A percentile compares a stretch with the other conserved stretches of the same genome.
phyloP scores from a whole-genome alignment of 2,113 vertebrate genomes.

The Corythornis cristatus region DNA sequence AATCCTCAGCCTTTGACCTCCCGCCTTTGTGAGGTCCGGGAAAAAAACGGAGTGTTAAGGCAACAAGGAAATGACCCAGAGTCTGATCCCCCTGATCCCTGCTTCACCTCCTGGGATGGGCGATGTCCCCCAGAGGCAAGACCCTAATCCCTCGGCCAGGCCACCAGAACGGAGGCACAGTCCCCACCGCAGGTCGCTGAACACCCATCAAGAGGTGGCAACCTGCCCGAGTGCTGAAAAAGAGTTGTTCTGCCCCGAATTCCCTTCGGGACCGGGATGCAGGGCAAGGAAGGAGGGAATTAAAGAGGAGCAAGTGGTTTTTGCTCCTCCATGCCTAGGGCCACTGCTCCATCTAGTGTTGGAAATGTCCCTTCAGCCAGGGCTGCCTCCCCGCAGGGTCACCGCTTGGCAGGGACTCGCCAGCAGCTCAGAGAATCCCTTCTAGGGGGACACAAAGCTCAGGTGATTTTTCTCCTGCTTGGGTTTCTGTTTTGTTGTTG shows the following conservation, averaged over 20 bases:
- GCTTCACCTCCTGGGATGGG: background rate
- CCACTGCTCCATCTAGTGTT: constrained; percentile 69
- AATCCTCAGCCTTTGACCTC: constrained; percentile 54
- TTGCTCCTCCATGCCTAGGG: background rate
- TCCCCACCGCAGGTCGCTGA: accelerated
- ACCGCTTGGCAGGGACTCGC: background rate
- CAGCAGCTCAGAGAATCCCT: accelerated
- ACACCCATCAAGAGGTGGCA: background rate
- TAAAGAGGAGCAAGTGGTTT: accelerated
- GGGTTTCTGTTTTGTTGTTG: too few species aligned
- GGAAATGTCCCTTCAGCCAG: background rate
- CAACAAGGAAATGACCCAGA: constrained; percentile 51
- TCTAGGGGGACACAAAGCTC: background rate
- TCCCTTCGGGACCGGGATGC: accelerated
- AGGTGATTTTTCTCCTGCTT: background rate
- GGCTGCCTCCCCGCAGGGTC: background rate
- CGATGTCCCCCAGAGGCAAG: background rate
- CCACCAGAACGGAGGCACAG: accelerated
- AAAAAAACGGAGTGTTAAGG: background rate
- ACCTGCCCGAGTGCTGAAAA: background rate
- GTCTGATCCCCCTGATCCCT: constrained; percentile 39
- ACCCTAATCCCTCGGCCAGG: background rate
- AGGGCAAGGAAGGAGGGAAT: background rate
- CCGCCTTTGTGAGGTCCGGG: background rate
- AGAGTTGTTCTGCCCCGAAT: background rate